Base-by-base conservation (phyloP, 2,113 vertebrate species). In the Turnix velox region DNA sequence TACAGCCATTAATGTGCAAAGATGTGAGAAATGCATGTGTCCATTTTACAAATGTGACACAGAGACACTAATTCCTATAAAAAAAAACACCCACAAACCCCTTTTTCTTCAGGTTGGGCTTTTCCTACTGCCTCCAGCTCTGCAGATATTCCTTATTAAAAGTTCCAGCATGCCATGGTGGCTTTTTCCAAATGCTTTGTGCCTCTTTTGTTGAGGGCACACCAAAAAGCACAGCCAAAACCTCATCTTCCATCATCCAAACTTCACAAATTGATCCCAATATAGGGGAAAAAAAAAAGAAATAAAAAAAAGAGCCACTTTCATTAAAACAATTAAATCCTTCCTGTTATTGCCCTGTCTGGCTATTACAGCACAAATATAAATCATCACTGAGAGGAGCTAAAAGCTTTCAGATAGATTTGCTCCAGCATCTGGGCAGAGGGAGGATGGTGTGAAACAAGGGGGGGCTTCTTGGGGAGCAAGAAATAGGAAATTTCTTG, bases 11-110 rank as follows among this genome's bases (percentile, higher is more conserved):
- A 96, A 95, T 93, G 95, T 94, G 96, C 95, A 96, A 93, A 93
- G 94, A 96, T 95, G 91, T 96, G 96, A 96, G 90, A 94, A 95
- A 96, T 91, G 91, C 94, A 91, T 94, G 92, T 93, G 93, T 92
- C 91, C 91, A 87, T 94, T 87, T 93, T 96, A 95, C 82, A 92
- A 94, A 96, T 89, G 87, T 91, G 95, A 92, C 92, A 95, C 78
- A 0, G 9, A 96, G 87, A 85, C 84, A 48, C 81, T 91, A 95
- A 95, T 89, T 95, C 93, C 94, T 46, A 87, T 76, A 87, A 96
- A 94, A 83, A n/a, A n/a, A n/a, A n/a, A n/a, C n/a, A n/a, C n/a
- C n/a, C n/a, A n/a, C n/a, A n/a, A n/a, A n/a, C n/a, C 52, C 78
- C 75, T 84, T 87, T 96, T 89, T 59, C 96, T 95, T 94, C 95